A percentile compares a stretch with the other conserved stretches of the same genome.
These are phyloP conservation scores for Sminthopsis crassicaudata DNA, from an alignment of 2,113 vertebrate species.

Conservation along the genomic window DNA sequence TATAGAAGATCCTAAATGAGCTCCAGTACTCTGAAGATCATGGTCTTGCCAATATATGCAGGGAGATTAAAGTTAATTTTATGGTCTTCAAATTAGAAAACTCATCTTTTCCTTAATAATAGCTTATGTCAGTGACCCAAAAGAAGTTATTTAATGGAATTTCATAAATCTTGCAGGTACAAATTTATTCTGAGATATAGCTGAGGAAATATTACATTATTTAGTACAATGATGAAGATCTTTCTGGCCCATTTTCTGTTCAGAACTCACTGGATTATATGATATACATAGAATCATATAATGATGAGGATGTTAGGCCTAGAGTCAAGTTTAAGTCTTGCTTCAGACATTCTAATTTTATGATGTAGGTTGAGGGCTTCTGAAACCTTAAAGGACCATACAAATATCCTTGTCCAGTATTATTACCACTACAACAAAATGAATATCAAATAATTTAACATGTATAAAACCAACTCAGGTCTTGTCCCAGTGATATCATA, in stretches of 20 bases:
- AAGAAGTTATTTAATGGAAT: neutral
- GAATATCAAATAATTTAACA: neutral
- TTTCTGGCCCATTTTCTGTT: slow-evolving; percentile 36
- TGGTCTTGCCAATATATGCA: slow-evolving; percentile 6
- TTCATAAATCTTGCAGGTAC: slow-evolving; percentile 27
- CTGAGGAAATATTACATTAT: slow-evolving; percentile 27
- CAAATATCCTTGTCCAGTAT: neutral
- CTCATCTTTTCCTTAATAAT: slow-evolving; percentile 53
- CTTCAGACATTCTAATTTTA: neutral
- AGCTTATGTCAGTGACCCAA: slow-evolving; percentile 29
- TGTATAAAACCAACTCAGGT: neutral
- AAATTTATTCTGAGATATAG: slow-evolving; percentile 30
- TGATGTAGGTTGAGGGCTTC: neutral
- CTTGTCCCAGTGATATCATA: neutral
- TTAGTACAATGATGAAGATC: slow-evolving; percentile 2
- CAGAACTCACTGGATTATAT: neutral
- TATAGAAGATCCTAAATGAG: slow-evolving; percentile 23
- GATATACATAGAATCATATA: slow-evolving; percentile 9
- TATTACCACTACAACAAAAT: neutral
- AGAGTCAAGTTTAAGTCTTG: neutral
- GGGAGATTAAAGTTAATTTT: slow-evolving; percentile 21
- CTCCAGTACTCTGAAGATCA: neutral
- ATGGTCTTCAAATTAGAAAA: slow-evolving; percentile 29
- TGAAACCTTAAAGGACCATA: neutral
- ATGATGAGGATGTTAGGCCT: neutral